Base-by-base conservation (phyloP, 2,113 vertebrate genomes). In the Clinocottus analis region DNA sequence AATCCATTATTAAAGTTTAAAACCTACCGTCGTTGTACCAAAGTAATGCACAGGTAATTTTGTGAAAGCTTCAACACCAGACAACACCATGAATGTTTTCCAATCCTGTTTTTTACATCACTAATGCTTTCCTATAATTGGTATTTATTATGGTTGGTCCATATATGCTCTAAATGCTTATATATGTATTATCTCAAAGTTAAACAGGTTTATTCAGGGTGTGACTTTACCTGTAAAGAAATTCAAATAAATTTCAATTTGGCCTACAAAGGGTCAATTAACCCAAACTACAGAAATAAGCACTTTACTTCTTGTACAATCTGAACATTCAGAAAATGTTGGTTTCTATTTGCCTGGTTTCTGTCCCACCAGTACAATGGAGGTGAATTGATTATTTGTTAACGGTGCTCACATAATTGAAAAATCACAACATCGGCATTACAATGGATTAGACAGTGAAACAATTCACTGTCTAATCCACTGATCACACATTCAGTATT, bases 1-100 rank as follows among this genome's bases (percentile, higher is more conserved):
- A 53, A 85, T 31, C 75, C 69, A 72, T 83, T 82, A 77, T 56
- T 55, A 19, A 43, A 71, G 69, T 68, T 43, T 80, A 29, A 62
- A 80, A 83, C 45, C 27, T 7, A 7, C 71, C 21, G 31, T 81
- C 23, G 66, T 64, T 78, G 27, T 59, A 31, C 14, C 10, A 77
- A 43, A 75, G 33, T 56, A 62, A 77, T 76, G 33, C 4, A 33
- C 37, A 27, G 25, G 53, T 72, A 16, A 69, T 70, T 83, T 75
- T 75, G 37, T 56, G 33, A 75, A 70, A 62, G 21, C 64, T 59
- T 41, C 45, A 69, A 67, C 19, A 1, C 10, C 19, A 27, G 21
- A 81, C 37, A 72, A 51, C 53, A 77, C 19, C 68, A 39, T 41
- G 55, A 12, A 45, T 41, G n/a, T 65, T 71, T 77, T 60, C 25